Evolutionary conservation across 2,888 invertebrate genomes (phyloP).

Genomic region (Leucophora obtusa): DNA sequence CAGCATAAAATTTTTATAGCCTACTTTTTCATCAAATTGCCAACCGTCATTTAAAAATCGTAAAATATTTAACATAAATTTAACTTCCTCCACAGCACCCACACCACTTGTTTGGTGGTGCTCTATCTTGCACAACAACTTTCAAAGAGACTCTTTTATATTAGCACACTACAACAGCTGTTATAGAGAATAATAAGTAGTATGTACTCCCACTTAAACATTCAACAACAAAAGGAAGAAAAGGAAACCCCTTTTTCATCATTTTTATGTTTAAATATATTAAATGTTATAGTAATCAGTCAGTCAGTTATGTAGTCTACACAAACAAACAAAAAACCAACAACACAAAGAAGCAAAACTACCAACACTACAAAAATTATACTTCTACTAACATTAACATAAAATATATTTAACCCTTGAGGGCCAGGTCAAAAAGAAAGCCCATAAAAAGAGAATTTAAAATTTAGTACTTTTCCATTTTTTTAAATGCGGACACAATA

Average conservation of each 20-base stretch:
- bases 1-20: conserved; percentile 61
- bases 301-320: conserved; percentile 8
- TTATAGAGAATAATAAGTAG: neutral
- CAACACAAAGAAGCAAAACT: too few species aligned
- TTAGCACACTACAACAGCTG: conserved; percentile 31
- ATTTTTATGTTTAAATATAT: conserved; percentile 45
- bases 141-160: neutral
- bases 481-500: too few species aligned
- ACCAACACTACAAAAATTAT: too few species aligned
- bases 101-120: neutral
- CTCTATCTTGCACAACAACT: neutral
- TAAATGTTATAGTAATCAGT: conserved; percentile 42
- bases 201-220: neutral
- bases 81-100: neutral
- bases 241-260: conserved; percentile 51
- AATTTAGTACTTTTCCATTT: too few species aligned
- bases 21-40: conserved; percentile 55
- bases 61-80: conserved; percentile 62
- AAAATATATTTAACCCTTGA: conserved; percentile 2
- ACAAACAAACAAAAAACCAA: neutral
- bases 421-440: neutral
- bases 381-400: neutral
- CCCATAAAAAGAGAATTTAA: too few species aligned
- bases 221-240: conserved; percentile 28
- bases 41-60: conserved; percentile 62